Evolutionary conservation across 2,888 invertebrate species (phyloP), one percentile per base, ranked within the genome.

Genomic region (Cotesia congregata): DNA sequence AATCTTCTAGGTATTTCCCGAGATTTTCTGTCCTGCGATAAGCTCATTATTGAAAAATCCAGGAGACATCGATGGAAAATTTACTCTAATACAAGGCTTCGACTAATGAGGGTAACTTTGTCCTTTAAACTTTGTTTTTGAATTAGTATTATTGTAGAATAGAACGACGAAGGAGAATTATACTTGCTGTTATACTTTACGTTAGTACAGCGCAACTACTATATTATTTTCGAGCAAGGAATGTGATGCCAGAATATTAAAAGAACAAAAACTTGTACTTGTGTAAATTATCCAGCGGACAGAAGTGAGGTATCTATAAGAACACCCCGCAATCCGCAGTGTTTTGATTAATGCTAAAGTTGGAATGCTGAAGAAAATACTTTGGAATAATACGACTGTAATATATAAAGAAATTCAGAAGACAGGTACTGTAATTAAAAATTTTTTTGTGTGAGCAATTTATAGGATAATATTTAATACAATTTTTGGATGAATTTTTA

Each of bases 11-110:
- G 12, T 64, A 61, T 71, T 70, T 65, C n/a, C 38, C 17, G 30
- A n/a, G 41, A 68, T 40, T 68, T 15, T 5, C 17, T 30, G 50
- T 50, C 12, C 6, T 50, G 12, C 75, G 75, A 75, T 75, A 75
- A 75, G 75, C 41, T 38, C 64, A 68, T 68, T n/a, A 68, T 6
- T 20, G 41, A 6, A 7, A 15, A 68, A 68, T 17, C 50, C 4
- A 50, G 50, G 12, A 12, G 7, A 50, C 50, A 50, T 50, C 50
- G 12, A 39, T 38, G 38, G 6, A 39, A 67, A 67, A 67, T 20
- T 20, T 40, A 50, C 41, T 40, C 72, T 64, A 64, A 72, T 72
- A 65, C 60, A 50, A 12, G 50, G 7, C 50, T 50, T 60, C 15
- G 12, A 50, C 59, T 59, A 70, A 70, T 59, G 30, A 70, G n/a